Evolutionary conservation across 2,888 invertebrate species (phyloP).

Genomic region (Dynastes tityus): DNA sequence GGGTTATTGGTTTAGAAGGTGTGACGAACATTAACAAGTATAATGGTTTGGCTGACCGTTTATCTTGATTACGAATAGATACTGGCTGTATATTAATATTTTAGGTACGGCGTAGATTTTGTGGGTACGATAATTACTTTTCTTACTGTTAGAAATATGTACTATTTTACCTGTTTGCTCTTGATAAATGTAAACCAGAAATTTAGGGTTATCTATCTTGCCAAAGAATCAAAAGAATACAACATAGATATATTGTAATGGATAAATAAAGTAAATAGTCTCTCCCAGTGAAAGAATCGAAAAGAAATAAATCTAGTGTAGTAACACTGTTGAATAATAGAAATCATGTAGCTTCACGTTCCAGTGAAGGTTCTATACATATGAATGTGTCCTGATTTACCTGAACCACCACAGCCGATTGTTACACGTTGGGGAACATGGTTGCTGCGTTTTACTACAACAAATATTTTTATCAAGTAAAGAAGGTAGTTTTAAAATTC

Average conservation of each 20-base stretch:
- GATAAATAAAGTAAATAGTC: neutral
- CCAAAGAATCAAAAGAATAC: neutral
- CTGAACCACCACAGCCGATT: too few species aligned
- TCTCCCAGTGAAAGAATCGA: neutral
- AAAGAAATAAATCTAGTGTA: too few species aligned
- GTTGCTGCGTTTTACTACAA: too few species aligned
- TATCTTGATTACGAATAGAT: neutral
- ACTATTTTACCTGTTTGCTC: neutral
- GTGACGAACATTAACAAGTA: constrained; percentile 7
- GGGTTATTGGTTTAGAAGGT: constrained; percentile 25
- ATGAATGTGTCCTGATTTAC: too few species aligned
- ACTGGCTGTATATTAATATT: neutral
- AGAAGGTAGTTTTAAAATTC: too few species aligned
- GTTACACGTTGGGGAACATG: too few species aligned
- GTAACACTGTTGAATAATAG: too few species aligned
- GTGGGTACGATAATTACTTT: neutral
- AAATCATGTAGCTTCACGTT: too few species aligned
- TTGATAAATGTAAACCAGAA: neutral
- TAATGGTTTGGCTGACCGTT: neutral
- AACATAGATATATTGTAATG: neutral
- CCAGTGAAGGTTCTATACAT: too few species aligned
- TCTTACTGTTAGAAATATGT: neutral
- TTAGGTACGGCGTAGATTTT: neutral
- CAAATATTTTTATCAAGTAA: too few species aligned
- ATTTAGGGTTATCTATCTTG: neutral